Evolutionary conservation across 2,888 invertebrate genomes (phyloP), one percentile per base, ranked within the genome.

Genomic region (Hirudinaria manillensis): DNA sequence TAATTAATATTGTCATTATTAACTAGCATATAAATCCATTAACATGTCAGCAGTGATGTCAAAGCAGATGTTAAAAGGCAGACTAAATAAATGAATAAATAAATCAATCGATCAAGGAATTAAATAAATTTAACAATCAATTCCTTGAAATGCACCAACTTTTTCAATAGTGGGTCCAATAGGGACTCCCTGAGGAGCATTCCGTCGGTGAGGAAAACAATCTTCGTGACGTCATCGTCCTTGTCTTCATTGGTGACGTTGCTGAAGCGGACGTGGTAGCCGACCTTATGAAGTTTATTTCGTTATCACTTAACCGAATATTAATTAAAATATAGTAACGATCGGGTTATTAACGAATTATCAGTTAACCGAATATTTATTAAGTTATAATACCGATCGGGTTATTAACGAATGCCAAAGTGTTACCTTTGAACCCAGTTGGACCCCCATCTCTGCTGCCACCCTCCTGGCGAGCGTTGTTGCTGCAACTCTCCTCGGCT

Each of bases 151-250:
- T 21, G 3, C 32, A 29, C 53, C 19, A 4, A 84, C 83, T 81
- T 81, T 77, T 80, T 82, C 74, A 86, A 80, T n/a, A 84, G 77
- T 27, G 85, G 84, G 82, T 88, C 88, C 73, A 84, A 86, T 82
- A 96, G 91, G 0, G 95, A 93, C 87, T 97, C 96, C 75, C 96
- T 88, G 4, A 97, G 87, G 80, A 97, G 86, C 90, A 94, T 94
- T 65, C 97, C 97, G 87, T 97, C 97, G 3, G 97, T 97, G 82
- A 96, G 87, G 85, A 91, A 97, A 83, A 86, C 93, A 10, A 97
- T 90, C 86, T 91, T 91, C 0, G 97, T 96, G 45, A 45, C 45
- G 6, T n/a, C n/a, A n/a, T n/a, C n/a, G n/a, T n/a, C n/a, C 77
- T 88, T 88, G 0, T 89, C 86, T 21, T 53, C 45, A 70, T 91